A percentile compares a stretch with the other conserved stretches of the same genome.
These are phyloP conservation scores for Clarias laeviceps DNA, from an alignment of 2,797 vertebrate genomes.

Conservation along the genomic window DNA sequence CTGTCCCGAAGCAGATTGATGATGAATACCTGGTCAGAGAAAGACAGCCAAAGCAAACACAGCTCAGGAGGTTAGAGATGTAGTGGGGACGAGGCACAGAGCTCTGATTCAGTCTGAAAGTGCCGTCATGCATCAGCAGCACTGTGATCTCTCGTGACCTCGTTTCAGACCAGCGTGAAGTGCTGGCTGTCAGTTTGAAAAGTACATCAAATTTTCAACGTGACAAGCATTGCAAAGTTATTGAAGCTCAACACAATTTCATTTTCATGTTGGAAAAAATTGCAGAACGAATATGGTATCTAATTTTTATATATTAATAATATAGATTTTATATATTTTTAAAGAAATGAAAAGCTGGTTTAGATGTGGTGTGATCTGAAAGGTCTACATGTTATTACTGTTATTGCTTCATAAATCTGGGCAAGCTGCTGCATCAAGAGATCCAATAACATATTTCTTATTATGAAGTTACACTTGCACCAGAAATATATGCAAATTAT, in stretches of 20 bases:
- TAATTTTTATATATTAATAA: background rate
- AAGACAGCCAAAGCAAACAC: constrained; percentile 24
- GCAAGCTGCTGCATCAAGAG: background rate
- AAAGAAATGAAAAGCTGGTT: background rate
- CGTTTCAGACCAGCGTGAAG: constrained; percentile 7
- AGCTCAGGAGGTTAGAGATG: constrained; percentile 13
- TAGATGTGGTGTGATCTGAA: background rate
- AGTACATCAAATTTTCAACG: background rate
- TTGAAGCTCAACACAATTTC: background rate
- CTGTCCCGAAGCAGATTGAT: constrained; percentile 98
- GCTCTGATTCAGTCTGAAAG: constrained; percentile 27
- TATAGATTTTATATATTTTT: background rate
- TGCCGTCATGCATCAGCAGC: background rate
- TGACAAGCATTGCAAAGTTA: background rate
- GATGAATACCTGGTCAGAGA: constrained; percentile 87
- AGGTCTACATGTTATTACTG: background rate
- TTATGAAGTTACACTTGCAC: no score
- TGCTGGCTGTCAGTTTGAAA: constrained; percentile 2
- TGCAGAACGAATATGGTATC: background rate
- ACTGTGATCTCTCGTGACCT: constrained; percentile 15
- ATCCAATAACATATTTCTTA: background rate
- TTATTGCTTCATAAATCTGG: background rate
- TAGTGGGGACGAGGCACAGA: constrained; percentile 8
- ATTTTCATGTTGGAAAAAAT: background rate
- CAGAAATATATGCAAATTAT: background rate